Evolutionary conservation across 2,113 vertebrate species (phyloP).

Genomic region (Pseudorasbora parva): DNA sequence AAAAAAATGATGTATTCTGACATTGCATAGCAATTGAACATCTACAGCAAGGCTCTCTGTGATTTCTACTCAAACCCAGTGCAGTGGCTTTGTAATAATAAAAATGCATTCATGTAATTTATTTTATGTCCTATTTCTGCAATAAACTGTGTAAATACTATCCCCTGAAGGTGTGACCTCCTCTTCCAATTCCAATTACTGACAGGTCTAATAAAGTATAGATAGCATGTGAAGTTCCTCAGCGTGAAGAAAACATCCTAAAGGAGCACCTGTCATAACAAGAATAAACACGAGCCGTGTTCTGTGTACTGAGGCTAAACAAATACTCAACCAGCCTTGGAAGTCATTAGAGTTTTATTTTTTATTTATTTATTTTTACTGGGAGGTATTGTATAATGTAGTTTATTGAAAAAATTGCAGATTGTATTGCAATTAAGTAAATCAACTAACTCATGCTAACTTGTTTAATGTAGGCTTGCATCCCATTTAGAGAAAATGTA

Average conservation of each 20-base stretch:
- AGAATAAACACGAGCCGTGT: conserved; percentile 16
- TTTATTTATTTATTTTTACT: neutral
- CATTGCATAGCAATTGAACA: neutral
- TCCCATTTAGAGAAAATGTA: neutral
- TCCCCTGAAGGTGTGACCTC: conserved; percentile 71
- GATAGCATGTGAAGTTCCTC: conserved; percentile 59
- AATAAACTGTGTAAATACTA: conserved; percentile 8
- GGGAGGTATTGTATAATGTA: neutral
- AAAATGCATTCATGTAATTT: neutral
- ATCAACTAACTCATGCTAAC: neutral
- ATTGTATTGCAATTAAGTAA: conserved; percentile 10
- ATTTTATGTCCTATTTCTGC: neutral
- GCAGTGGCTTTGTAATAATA: neutral
- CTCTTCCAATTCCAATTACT: conserved; percentile 74
- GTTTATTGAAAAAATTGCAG: neutral
- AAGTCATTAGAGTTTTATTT: neutral
- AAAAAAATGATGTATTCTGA: neutral
- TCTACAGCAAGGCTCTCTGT: neutral
- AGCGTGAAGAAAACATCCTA: conserved; percentile 44
- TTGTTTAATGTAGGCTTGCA: neutral
- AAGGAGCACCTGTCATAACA: conserved; percentile 24
- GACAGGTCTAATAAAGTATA: conserved; percentile 77
- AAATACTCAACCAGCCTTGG: neutral
- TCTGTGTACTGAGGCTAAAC: conserved; percentile 21
- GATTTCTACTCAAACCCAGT: neutral